Evolutionary conservation across 2,113 vertebrate species (phyloP).

Genomic region (Numenius arquata): DNA sequence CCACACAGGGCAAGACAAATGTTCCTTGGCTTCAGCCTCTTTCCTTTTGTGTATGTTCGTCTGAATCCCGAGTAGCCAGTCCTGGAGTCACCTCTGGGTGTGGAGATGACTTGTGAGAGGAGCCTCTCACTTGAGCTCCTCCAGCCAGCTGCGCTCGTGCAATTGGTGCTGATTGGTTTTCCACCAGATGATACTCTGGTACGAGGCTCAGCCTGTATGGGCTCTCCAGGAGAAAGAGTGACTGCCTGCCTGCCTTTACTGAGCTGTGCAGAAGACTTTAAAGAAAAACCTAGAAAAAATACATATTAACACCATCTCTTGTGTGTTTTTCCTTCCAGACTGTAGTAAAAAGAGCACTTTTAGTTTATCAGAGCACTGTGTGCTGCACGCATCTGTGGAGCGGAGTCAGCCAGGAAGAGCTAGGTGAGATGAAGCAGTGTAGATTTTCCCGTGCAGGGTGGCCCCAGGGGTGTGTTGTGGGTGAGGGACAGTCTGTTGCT

Average conservation of each 20-base stretch:
- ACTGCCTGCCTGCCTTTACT: neutral
- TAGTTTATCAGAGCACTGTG: neutral
- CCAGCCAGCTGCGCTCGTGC: neutral
- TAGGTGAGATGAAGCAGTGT: neutral
- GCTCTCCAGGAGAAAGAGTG: neutral
- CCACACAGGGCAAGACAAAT: neutral
- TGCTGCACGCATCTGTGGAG: neutral
- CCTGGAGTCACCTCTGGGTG: neutral
- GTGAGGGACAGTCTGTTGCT: neutral
- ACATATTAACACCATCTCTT: neutral
- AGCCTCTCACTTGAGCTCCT: neutral
- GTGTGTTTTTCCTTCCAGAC: neutral
- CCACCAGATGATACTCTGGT: neutral
- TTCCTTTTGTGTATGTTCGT: neutral
- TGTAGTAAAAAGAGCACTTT: neutral
- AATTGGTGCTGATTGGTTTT: neutral
- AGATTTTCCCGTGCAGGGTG: fast-evolving
- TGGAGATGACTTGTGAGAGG: neutral
- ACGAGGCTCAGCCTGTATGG: fast-evolving
- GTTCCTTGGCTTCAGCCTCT: neutral
- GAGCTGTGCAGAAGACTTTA: neutral
- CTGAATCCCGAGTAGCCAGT: neutral
- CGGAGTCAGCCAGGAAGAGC: neutral
- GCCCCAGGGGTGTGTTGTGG: neutral
- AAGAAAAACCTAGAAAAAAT: neutral